A percentile compares a stretch with the other conserved stretches of the same genome.
Evolutionary conservation across 2,797 vertebrate genomes (phyloP).

Genomic region (Kryptolebias ocellatus): DNA sequence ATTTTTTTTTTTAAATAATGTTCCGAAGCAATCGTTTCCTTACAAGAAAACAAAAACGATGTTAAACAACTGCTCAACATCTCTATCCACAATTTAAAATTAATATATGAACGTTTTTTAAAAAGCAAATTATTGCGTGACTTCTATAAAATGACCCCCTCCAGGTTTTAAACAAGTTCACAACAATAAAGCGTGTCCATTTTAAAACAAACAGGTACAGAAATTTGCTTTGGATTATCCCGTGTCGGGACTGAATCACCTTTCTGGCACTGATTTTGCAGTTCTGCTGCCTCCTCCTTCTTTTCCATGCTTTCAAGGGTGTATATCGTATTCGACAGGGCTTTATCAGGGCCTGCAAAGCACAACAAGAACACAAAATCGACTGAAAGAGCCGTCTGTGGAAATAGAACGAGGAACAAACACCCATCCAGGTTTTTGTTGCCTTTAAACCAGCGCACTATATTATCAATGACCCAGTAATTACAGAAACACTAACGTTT

Average conservation of each 20-base stretch:
- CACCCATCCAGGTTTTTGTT: not conserved
- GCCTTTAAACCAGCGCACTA: not conserved
- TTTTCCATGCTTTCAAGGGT: slow-evolving; percentile 47
- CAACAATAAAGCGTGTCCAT: too few species aligned
- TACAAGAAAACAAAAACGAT: too few species aligned
- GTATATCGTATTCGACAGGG: slow-evolving; percentile 46
- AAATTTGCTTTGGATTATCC: not conserved
- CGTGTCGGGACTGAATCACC: slow-evolving; percentile 26
- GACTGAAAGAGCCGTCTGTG: not conserved
- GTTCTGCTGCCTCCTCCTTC: slow-evolving; percentile 24
- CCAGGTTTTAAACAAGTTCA: too few species aligned
- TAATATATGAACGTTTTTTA: too few species aligned
- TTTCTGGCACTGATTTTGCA: slow-evolving; percentile 57
- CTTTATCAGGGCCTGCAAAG: slow-evolving; percentile 51
- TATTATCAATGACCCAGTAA: not conserved
- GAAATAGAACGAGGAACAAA: not conserved
- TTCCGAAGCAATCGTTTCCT: too few species aligned
- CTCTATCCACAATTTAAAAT: too few species aligned
- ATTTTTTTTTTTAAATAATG: too few species aligned
- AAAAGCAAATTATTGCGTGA: too few species aligned
- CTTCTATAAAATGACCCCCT: too few species aligned
- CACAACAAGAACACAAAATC: slow-evolving; percentile 2
- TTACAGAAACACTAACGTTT: not conserved
- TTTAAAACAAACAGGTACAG: not conserved
- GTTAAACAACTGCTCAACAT: too few species aligned